Conservation (phyloP, 2,888 invertebrate genomes). For the Caenorhabditis sinica region DNA sequence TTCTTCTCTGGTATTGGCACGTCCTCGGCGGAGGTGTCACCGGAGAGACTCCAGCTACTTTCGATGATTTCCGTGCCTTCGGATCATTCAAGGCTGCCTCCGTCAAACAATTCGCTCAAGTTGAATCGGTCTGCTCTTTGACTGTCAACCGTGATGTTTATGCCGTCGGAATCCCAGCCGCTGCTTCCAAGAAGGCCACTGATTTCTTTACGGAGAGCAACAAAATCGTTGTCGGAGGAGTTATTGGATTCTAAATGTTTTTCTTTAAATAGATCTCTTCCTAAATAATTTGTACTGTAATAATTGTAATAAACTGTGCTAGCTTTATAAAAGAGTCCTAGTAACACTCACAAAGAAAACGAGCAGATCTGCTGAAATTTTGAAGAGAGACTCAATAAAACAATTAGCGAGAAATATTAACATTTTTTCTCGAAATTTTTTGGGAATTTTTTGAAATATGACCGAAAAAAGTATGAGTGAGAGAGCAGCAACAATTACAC, state of each 20-base stretch:
- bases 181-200: conserved; percentile 10
- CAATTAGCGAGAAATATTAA: too few species aligned
- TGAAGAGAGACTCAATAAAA: too few species aligned
- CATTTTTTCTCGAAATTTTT: too few species aligned
- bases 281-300: conserved; percentile 15
- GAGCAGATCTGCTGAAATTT: too few species aligned
- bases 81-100: conserved; percentile 58
- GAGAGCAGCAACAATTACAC: too few species aligned
- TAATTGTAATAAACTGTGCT: not conserved
- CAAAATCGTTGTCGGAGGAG: conserved; percentile 49
- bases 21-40: conserved; percentile 59
- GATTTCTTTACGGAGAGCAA: conserved; percentile 8
- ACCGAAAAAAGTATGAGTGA: too few species aligned
- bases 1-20: conserved; percentile 71
- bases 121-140: conserved; percentile 56
- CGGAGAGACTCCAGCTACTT: conserved; percentile 67
- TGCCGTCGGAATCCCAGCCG: conserved; percentile 63
- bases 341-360: too few species aligned
- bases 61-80: conserved; percentile 66
- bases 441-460: too few species aligned
- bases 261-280: conserved; percentile 33
- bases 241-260: conserved; percentile 43
- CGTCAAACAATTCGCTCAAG: conserved; percentile 67
- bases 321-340: too few species aligned
- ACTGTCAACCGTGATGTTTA: conserved; percentile 65